These are phyloP conservation scores for Xylocampa areola DNA, from an alignment of 2,888 invertebrate genomes.

Conservation along the genomic window DNA sequence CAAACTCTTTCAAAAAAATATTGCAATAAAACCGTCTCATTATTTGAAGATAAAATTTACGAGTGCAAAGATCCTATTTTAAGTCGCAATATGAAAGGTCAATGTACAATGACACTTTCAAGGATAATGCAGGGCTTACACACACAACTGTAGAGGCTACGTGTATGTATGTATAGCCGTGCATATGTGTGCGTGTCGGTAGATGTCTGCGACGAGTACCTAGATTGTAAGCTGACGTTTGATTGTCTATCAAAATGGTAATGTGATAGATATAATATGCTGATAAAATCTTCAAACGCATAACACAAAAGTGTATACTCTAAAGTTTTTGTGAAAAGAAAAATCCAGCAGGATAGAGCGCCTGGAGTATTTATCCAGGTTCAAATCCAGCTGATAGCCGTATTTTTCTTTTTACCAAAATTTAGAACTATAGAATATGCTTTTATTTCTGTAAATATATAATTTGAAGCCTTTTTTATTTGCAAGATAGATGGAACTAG, in stretches of 20 bases:
- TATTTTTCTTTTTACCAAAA: too few species aligned
- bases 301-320: too few species aligned
- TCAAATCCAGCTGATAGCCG: too few species aligned
- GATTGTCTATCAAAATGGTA: not conserved
- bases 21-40: slow-evolving; percentile 54
- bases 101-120: slow-evolving; percentile 66
- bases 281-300: too few species aligned
- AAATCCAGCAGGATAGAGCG: too few species aligned
- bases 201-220: slow-evolving; percentile 23
- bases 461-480: too few species aligned
- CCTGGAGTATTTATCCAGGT: too few species aligned
- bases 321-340: too few species aligned
- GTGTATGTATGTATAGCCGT: slow-evolving; percentile 10
- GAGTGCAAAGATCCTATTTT: slow-evolving; percentile 63
- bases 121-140: slow-evolving; percentile 60
- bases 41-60: slow-evolving; percentile 62
- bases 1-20: slow-evolving; percentile 20
- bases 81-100: slow-evolving; percentile 63
- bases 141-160: slow-evolving; percentile 25
- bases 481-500: too few species aligned
- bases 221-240: not conserved
- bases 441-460: too few species aligned
- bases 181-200: slow-evolving; percentile 5
- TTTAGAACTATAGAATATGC: too few species aligned
- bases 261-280: too few species aligned